A percentile compares a stretch with the other conserved stretches of the same genome.
These are phyloP conservation scores for Unio pictorum DNA, from an alignment of 2,888 invertebrate genomes.

Conservation along the genomic window DNA sequence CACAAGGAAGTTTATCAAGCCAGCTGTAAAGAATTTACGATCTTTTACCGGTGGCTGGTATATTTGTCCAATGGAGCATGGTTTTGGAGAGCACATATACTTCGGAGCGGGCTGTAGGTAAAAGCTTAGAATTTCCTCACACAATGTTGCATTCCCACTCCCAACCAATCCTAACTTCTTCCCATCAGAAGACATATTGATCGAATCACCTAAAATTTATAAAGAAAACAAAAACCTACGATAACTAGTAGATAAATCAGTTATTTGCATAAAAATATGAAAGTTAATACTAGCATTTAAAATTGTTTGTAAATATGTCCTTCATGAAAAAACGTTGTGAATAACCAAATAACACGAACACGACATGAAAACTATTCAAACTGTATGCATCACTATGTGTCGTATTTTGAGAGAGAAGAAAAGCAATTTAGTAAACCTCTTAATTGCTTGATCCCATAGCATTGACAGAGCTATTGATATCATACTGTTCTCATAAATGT, in stretches of 20 bases:
- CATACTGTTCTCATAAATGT: too few relatives aligned
- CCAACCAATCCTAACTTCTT: slow-evolving; percentile 30
- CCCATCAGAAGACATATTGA: slow-evolving; percentile 17
- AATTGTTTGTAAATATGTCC: neutral
- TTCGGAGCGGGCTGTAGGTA: slow-evolving; percentile 30
- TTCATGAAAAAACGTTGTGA: neutral
- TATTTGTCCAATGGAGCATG: slow-evolving; percentile 57
- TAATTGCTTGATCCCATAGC: too few relatives aligned
- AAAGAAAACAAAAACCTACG: neutral
- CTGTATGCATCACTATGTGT: too few relatives aligned
- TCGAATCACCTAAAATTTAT: slow-evolving; percentile 27
- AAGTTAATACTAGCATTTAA: too few relatives aligned
- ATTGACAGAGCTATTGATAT: too few relatives aligned
- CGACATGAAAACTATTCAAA: too few relatives aligned
- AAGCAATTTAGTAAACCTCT: too few relatives aligned
- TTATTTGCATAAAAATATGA: neutral
- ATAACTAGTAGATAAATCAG: neutral
- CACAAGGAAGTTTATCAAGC: slow-evolving; percentile 47
- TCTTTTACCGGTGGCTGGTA: slow-evolving; percentile 52
- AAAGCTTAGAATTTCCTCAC: slow-evolving; percentile 32
- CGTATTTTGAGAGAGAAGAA: too few relatives aligned
- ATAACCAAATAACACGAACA: neutral
- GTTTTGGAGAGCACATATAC: slow-evolving; percentile 51
- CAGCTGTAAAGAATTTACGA: slow-evolving; percentile 48
- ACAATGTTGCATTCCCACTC: slow-evolving; percentile 35